Base-by-base conservation (phyloP, 2,797 vertebrate species). In the Thalassophryne amazonica region DNA sequence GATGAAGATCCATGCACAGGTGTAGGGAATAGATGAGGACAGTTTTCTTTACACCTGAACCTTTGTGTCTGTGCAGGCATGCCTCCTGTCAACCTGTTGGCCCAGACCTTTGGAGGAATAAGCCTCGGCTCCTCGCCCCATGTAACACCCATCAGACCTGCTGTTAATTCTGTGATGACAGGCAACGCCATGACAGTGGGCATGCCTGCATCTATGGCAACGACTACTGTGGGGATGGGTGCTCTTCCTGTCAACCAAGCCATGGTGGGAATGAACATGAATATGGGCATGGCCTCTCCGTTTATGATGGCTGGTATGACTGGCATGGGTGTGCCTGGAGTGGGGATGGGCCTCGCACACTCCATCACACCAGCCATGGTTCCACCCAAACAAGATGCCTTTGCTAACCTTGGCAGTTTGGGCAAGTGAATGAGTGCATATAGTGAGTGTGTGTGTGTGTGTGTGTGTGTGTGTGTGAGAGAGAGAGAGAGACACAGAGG, bases 331-430 rank as follows among this genome's bases (percentile, higher is more conserved):
- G 72, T 93, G 52, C 85, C 92, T 35, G 89, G 31, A 53, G 76
- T 93, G 62, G 92, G 91, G 22, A 79, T 93, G 76, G 73, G 78
- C 69, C 57, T 81, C 3, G 7, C 63, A 12, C 84, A 86, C 40
- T 58, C 82, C 50, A 74, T 83, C 41, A 35, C 41, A 18, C 90
- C 92, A 52, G 87, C 33, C 11, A 86, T 92, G 86, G 88, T 94
- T 63, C 93, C 93, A 62, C 93, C 95, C 71, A 98, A 97, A 92
- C 94, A 95, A 93, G 96, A 99, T 93, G 95, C 96, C 93, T 99
- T 99, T 60, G 93, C 95, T 89, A 96, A 96, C 89, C 98, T 98
- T 75, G 95, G 94, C 91, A 98, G 93, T 90, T 98, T 99, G 89
- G 94, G 93, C 81, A 98, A 99, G 93, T 98, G 90, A 93, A 78